Base-by-base conservation (phyloP, 2,797 vertebrate genomes). In the Rhinophrynus dorsalis region DNA sequence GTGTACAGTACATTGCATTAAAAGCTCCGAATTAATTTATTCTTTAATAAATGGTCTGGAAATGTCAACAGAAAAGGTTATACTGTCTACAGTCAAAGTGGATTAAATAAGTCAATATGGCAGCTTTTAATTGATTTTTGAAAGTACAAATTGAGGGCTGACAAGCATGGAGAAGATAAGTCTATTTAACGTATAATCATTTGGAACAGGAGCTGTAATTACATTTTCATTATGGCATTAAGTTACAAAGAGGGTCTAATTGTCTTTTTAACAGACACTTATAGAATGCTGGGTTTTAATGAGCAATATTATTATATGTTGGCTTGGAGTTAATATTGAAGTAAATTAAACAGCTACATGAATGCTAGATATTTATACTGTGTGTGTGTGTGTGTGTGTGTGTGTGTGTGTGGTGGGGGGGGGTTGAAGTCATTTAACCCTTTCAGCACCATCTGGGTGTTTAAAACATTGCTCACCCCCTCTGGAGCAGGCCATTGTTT, bases 81-180 rank as follows among this genome's bases (percentile, higher is more conserved):
- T 73, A 66, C 61, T 52, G 61, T 73, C 69, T 58, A 73, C 26
- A 32, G 61, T 52, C 66, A 59, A 38, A 73, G 69, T 73, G 54
- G 69, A 73, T 59, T 65, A 73, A 66, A 59, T 73, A 73, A 58
- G 61, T 66, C 69, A 58, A 66, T 66, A 66, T 66, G 69, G 61
- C 69, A 66, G 69, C 61, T 73, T 73, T 73, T 73, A 66, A 73
- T 73, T 66, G 69, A 73, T 73, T 73, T 73, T 40, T 59, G 44
- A 73, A 73, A 65, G 26, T 56, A 52, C 69, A 73, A 66, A 73
- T 66, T 73, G 61, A 73, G 35, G 69, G 18, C 54, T 73, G 61
- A 73, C 45, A 73, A 50, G 54, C 61, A 66, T 72, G 61, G 52
- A 44, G 54, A 44, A 66, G 55, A 73, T 58, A 73, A 59, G 61